Evolutionary conservation across 1,140 invertebrate genomes (phyloP).

Genomic region (Drosophila elegans): DNA sequence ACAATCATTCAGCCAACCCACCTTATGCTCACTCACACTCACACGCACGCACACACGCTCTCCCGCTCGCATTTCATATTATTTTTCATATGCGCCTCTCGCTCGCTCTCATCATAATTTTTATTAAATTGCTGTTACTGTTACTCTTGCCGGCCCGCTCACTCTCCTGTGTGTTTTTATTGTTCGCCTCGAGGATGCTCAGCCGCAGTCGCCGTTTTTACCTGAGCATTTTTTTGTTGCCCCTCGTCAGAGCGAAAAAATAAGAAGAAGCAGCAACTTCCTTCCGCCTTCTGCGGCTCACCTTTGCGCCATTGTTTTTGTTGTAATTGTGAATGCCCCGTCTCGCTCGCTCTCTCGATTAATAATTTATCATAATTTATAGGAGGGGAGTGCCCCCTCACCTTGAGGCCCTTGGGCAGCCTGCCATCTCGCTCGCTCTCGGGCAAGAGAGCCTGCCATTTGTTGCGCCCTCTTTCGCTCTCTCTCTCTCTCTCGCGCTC

Average conservation of each 20-base stretch:
- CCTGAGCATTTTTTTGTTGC: conserved; percentile 57
- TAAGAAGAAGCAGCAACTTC: conserved; percentile 50
- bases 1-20: conserved; percentile 78
- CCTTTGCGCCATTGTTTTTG: conserved; percentile 66
- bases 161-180: conserved; percentile 28
- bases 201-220: conserved; percentile 55
- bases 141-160: conserved; percentile 76
- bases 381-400: conserved; percentile 50
- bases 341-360: conserved; percentile 42
- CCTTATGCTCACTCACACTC: conserved; percentile 61
- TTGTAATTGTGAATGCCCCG: conserved; percentile 25
- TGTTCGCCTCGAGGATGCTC: conserved; percentile 47
- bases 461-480: conserved; percentile 40
- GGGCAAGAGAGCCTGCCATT: conserved; percentile 39
- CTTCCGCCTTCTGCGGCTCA: conserved; percentile 73
- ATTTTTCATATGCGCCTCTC: conserved; percentile 78
- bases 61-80: conserved; percentile 76
- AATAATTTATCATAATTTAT: conserved; percentile 85
- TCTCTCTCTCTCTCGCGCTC: conserved; percentile 19
- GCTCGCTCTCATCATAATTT: conserved; percentile 81
- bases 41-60: conserved; percentile 41
- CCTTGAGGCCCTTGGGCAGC: conserved; percentile 54
- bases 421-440: conserved; percentile 60
- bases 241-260: conserved; percentile 11
- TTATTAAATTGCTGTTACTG: conserved; percentile 78